phyloP scores from a whole-genome alignment of 2,113 vertebrate genomes.

The Gavialis gangeticus region DNA sequence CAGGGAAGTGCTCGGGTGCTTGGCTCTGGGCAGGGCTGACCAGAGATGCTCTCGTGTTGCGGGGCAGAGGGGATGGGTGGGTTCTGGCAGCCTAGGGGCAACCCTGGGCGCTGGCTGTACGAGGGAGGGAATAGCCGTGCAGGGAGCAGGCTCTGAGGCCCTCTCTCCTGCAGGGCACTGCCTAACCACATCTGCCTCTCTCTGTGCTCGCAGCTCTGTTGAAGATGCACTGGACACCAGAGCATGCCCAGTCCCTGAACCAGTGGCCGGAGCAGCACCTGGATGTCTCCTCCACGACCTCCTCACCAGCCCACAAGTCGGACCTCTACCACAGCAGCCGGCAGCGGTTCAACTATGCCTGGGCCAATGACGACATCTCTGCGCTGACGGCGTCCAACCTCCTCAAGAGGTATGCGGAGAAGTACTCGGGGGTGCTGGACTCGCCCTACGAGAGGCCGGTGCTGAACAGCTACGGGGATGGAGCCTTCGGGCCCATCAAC shows the following conservation, averaged over 20 bases:
- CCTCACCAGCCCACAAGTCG: slow-evolving; percentile 94
- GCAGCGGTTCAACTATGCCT: slow-evolving; percentile 92
- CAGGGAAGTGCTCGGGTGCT: too few species aligned
- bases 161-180: not conserved
- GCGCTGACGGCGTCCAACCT: slow-evolving; percentile 96
- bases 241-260: slow-evolving; percentile 98
- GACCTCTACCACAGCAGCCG: slow-evolving; percentile 86
- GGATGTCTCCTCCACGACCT: slow-evolving; percentile 97
- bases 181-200: not conserved
- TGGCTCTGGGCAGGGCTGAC: too few species aligned
- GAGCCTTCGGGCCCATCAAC: slow-evolving; percentile 85
- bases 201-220: slow-evolving; percentile 78
- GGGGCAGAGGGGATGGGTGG: too few species aligned
- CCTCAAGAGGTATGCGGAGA: slow-evolving; percentile 96
- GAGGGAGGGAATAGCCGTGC: too few species aligned
- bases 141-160: not conserved
- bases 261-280: slow-evolving; percentile 99
- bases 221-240: slow-evolving; percentile 99
- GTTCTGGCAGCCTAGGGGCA: too few species aligned
- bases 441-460: slow-evolving; percentile 90
- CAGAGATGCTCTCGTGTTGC: too few species aligned
- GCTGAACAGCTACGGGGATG: slow-evolving; percentile 83
- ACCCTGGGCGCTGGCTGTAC: too few species aligned
- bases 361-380: slow-evolving; percentile 98
- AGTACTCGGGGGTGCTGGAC: slow-evolving; percentile 92